phyloP scores from a whole-genome alignment of 2,113 vertebrate species.

The Callocephalon fimbriatum region DNA sequence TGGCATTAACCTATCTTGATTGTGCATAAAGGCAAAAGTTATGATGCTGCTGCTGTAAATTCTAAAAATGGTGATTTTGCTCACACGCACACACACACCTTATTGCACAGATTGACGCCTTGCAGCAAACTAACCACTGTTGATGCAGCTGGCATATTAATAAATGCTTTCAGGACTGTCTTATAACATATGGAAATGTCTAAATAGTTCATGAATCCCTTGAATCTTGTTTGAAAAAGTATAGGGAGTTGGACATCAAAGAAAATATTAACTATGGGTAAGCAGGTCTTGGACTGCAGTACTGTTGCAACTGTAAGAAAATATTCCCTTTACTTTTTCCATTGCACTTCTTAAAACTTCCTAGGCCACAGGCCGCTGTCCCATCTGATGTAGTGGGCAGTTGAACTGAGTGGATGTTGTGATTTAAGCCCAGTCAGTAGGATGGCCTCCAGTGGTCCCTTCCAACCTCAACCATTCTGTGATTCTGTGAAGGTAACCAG shows the following conservation, averaged over 20 bases:
- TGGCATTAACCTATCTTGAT: not conserved
- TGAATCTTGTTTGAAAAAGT: conserved; percentile 70
- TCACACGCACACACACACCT: not conserved
- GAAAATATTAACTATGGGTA: conserved; percentile 86
- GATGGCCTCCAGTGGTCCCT: no score
- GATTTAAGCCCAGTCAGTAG: no score
- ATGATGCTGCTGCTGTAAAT: not conserved
- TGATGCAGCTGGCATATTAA: not conserved
- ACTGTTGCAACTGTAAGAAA: conserved; percentile 26
- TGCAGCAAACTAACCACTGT: not conserved
- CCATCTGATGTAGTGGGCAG: not conserved
- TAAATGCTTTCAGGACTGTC: conserved; percentile 53
- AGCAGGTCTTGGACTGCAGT: conserved; percentile 69
- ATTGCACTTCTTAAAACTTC: conserved; percentile 28
- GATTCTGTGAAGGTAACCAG: no score
- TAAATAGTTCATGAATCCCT: conserved; percentile 60
- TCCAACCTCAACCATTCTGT: no score
- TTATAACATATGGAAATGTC: conserved; percentile 37
- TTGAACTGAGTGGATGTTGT: no score
- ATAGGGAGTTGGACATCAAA: conserved; percentile 87
- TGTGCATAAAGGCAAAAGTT: not conserved
- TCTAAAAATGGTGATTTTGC: not conserved
- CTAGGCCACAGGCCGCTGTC: conserved; percentile 5
- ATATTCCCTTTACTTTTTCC: conserved; percentile 5
- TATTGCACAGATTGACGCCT: not conserved